Base-by-base conservation (phyloP, 2,797 vertebrate species). In the Enteromius viviparus region DNA sequence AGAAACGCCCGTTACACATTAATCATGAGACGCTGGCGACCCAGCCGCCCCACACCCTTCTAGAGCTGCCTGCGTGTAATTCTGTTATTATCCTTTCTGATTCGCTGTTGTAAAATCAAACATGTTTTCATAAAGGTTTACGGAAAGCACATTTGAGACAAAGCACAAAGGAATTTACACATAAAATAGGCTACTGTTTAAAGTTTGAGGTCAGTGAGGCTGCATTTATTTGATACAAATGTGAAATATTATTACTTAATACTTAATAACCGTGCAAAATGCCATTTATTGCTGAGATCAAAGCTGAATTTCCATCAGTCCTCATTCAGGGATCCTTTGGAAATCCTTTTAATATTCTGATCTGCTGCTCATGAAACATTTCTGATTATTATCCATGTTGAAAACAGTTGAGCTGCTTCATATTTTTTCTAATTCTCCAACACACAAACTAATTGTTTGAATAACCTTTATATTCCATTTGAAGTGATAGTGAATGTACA, bases 1-100 rank as follows among this genome's bases (percentile, higher is more conserved):
- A 87, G 88, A 91, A 89, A 92, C 89, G 47, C 87, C 92, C 92
- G 90, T 92, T 92, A 91, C 91, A 92, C 93, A 94, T 95, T 95
- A 95, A 95, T 95, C 95, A 95, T 92, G 90, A 90, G 91, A 92
- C 62, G 62, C 62, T 32, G 90, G 93, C 55, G 49, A 42, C 81
- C 79, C 66, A 72, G 49, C 66, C 68, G 2, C 51, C 64, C 76
- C 92, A 91, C 92, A 93, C 92, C 92, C 88, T 87, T 76, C 65
- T 90, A 92, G 15, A 65, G 15, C 62, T 34, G 62, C 62, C 29
- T 64, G 26, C 29, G 3, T 19, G 14, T 17, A 42, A 42, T 42
- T 23, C 7, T 40, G 5, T 26, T 34, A 60, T 15, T 26, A 60
- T 40, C 53, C 53, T 76, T 58, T 40, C 53, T 19, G 34, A 60